Percentiles rank a stretch among this genome's conserved stretches.
Conservation (phyloP, 2,888 invertebrate genomes). For the Apodemia zela region DNA sequence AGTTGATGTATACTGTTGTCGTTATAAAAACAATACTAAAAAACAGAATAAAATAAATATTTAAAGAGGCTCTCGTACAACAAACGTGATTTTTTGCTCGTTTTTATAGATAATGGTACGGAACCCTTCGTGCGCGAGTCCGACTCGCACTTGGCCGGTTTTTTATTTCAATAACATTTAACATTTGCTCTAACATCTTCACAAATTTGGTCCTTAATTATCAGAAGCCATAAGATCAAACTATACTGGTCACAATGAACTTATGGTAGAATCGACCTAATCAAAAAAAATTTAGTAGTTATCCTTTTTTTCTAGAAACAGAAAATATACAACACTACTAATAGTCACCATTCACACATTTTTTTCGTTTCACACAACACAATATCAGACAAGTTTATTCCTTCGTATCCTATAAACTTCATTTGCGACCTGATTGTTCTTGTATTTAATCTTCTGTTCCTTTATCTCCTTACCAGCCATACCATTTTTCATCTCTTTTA, state of each 20-base stretch:
- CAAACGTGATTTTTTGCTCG: too few species aligned
- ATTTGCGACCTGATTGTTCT: conserved; percentile 67
- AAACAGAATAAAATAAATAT: too few species aligned
- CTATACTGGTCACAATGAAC: too few species aligned
- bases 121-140: too few species aligned
- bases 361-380: conserved; percentile 15
- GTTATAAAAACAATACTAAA: too few species aligned
- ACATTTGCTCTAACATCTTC: too few species aligned
- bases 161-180: too few species aligned
- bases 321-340: background rate
- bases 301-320: background rate
- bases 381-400: conserved; percentile 55
- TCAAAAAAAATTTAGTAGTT: background rate
- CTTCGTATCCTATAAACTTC: conserved; percentile 67
- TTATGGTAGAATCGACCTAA: too few species aligned
- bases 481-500: conserved; percentile 42
- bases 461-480: conserved; percentile 32
- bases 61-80: too few species aligned
- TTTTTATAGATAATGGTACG: too few species aligned
- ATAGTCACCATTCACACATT: background rate
- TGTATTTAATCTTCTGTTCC: conserved; percentile 57
- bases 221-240: background rate
- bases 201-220: background rate
- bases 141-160: too few species aligned
- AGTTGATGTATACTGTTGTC: too few species aligned